Percentiles rank a stretch among this genome's conserved stretches.
Conservation (phyloP, 2,797 vertebrate genomes). For the Oreochromis mossambicus region DNA sequence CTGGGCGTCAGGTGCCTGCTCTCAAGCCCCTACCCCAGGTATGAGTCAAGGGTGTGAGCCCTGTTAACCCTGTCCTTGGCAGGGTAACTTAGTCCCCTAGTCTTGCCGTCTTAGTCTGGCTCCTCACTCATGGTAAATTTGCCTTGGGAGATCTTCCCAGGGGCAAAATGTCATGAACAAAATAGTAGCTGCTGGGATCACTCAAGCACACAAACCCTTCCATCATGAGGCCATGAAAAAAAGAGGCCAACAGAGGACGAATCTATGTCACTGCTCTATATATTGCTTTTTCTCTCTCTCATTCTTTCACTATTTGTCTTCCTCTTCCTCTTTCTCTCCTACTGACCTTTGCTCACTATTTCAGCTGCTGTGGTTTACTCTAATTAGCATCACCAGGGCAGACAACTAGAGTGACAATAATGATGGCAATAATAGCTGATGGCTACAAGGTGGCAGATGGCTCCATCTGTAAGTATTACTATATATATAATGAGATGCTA, state of each 20-base stretch:
- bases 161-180: neutral
- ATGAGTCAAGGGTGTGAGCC: neutral
- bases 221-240: neutral
- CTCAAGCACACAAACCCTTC: neutral
- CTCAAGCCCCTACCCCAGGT: neutral
- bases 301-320: neutral
- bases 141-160: neutral
- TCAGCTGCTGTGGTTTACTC: slow-evolving; percentile 1
- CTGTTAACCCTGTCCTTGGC: neutral
- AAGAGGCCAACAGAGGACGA: neutral
- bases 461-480: slow-evolving; percentile 25
- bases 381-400: slow-evolving; percentile 18
- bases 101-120: neutral
- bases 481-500: slow-evolving; percentile 45
- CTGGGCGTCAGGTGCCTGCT: neutral
- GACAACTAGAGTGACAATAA: slow-evolving; percentile 12
- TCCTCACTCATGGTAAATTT: neutral
- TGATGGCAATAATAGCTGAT: slow-evolving; percentile 32
- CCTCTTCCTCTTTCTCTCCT: neutral
- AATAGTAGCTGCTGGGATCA: neutral
- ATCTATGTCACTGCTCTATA: neutral
- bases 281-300: neutral
- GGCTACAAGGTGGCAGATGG: slow-evolving; percentile 38
- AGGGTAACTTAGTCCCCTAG: neutral
- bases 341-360: neutral